Conservation (phyloP, 2,797 vertebrate species). For the Acrossocheilus fasciatus region DNA sequence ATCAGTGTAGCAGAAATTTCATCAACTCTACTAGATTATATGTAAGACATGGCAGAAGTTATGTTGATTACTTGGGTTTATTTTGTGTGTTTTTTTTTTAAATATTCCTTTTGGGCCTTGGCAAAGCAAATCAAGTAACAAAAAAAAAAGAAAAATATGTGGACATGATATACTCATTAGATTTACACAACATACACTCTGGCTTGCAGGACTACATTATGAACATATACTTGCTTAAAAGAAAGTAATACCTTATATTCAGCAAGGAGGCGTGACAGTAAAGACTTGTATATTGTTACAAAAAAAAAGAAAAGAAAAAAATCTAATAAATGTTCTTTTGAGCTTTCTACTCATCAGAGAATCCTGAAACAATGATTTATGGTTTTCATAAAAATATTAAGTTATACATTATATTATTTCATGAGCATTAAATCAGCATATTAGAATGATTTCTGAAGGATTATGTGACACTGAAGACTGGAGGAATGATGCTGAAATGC, state of each 20-base stretch:
- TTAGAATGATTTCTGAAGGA: no score
- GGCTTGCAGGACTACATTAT: neutral
- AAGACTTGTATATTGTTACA: no score
- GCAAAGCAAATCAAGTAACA: neutral
- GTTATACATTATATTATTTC: no score
- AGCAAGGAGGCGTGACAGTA: no score
- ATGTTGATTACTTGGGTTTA: neutral
- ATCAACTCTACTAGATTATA: neutral
- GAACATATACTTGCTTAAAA: neutral
- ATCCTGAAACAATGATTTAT: no score
- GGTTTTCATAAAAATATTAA: no score
- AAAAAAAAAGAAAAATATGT: neutral
- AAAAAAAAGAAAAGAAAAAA: no score
- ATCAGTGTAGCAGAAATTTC: neutral
- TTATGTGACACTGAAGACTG: neutral
- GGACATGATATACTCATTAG: neutral
- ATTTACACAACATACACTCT: neutral
- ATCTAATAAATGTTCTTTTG: no score
- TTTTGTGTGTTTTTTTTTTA: neutral
- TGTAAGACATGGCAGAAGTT: neutral
- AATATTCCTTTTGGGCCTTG: neutral
- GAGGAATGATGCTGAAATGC: neutral
- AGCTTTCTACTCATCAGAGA: no score
- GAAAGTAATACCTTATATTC: neutral
- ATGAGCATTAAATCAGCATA: neutral